These are phyloP conservation scores for Chunga burmeisteri DNA, from an alignment of 2,113 vertebrate species.

Conservation along the genomic window DNA sequence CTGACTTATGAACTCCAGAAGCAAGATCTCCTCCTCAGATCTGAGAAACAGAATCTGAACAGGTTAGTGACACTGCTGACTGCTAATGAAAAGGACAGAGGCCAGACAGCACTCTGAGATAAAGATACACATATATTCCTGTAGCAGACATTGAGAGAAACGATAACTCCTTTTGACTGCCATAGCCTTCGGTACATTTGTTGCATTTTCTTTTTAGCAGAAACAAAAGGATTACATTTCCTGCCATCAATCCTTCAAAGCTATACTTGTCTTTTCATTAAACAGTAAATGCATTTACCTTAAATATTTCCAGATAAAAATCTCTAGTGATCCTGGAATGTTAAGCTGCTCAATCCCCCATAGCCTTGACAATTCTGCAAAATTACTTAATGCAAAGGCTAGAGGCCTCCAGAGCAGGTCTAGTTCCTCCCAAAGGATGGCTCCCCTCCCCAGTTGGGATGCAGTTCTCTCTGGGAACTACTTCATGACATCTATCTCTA, in stretches of 20 bases:
- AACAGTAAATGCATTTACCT: conserved; percentile 31
- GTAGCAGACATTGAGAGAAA: background rate
- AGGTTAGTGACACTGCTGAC: background rate
- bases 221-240: conserved; percentile 35
- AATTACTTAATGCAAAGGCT: conserved; percentile 14
- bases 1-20: background rate
- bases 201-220: background rate
- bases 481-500: background rate
- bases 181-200: background rate
- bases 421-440: background rate
- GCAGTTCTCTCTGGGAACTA: background rate
- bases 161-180: background rate
- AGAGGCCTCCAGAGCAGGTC: background rate
- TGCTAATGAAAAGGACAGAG: background rate
- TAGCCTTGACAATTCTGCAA: background rate
- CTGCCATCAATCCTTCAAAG: conserved; percentile 45
- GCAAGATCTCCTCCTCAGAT: background rate
- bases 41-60: background rate
- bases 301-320: conserved; percentile 59
- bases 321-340: conserved; percentile 22
- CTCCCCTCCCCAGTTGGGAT: background rate
- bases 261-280: conserved; percentile 50
- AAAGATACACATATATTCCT: background rate
- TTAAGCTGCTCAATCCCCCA: conserved; percentile 16
- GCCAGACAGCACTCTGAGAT: background rate